Evolutionary conservation across 2,797 vertebrate genomes (phyloP), one percentile per base, ranked within the genome.

Genomic region (Masticophis lateralis): DNA sequence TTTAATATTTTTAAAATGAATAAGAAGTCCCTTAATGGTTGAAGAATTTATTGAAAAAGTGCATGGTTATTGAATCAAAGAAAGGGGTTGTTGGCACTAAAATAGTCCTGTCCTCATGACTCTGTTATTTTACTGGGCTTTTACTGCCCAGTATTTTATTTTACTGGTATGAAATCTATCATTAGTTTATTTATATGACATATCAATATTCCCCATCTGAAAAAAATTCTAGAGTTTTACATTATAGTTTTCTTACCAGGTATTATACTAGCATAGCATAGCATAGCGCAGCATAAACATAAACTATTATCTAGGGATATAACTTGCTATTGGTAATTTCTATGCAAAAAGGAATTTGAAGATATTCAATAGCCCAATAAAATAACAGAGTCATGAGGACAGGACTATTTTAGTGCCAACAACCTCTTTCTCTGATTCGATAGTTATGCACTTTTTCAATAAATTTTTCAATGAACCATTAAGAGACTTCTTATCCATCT

Each of bases 221-320:
- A 74, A 74, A 74, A 37, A 74, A 37, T 8, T 74, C 66, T 37
- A 32, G 14, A 9, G 16, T 74, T 74, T 74, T 74, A 74, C 5
- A 74, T 63, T 89, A 32, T 91, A 32, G 93, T 95, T 96, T 95
- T 74, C 93, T 94, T 57, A 93, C 10, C 37, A 32, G 74, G 51
- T 25, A 61, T 55, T 63, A 25, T 47, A n/a, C 18, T 63, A 28
- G 10, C 22, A 61, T 25, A 28, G 10, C 27, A n/a, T 66, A 66
- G 28, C 28, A 16, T 32, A 32, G 28, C 13, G 0, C 1, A 32
- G 14, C 13, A 60, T 60, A 60, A 60, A 60, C 2, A n/a, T n/a
- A 69, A 94, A 95, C 92, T 95, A 86, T 92, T 87, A 92, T 90
- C 86, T 95, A 92, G 91, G 94, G 93, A 93, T 97, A 95, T 97